Evolutionary conservation across 2,888 invertebrate genomes (phyloP).

Genomic region (Chrysolina americana): DNA sequence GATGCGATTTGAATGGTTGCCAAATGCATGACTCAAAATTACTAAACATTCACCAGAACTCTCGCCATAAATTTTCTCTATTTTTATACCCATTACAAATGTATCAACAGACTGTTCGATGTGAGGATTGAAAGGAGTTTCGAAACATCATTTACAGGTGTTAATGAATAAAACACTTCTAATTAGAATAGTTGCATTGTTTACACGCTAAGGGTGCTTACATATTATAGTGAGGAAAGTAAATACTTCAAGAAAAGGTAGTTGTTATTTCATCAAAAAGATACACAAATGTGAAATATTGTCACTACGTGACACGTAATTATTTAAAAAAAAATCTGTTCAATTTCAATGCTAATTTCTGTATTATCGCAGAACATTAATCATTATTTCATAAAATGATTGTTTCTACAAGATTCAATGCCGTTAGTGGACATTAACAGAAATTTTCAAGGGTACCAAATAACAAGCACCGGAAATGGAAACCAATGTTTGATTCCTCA

Average conservation of each 20-base stretch:
- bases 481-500: background rate
- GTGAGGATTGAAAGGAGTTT: constrained; percentile 7
- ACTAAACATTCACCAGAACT: constrained; percentile 16
- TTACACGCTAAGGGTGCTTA: background rate
- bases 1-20: constrained; percentile 28
- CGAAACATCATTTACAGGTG: background rate
- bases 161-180: background rate
- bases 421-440: too few species aligned
- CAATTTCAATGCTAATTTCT: background rate
- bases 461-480: too few species aligned
- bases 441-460: too few species aligned
- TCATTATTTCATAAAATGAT: too few species aligned
- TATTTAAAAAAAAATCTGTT: background rate
- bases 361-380: too few species aligned
- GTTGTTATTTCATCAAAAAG: too few species aligned
- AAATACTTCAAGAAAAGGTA: too few species aligned
- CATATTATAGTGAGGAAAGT: too few species aligned
- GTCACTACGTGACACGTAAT: background rate
- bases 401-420: too few species aligned
- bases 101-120: constrained; percentile 9
- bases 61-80: constrained; percentile 16
- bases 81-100: constrained; percentile 7
- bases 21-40: constrained; percentile 28
- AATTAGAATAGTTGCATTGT: background rate
- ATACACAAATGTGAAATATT: too few species aligned